phyloP scores from a whole-genome alignment of 2,888 invertebrate species.

The Meiosimyza decipiens region DNA sequence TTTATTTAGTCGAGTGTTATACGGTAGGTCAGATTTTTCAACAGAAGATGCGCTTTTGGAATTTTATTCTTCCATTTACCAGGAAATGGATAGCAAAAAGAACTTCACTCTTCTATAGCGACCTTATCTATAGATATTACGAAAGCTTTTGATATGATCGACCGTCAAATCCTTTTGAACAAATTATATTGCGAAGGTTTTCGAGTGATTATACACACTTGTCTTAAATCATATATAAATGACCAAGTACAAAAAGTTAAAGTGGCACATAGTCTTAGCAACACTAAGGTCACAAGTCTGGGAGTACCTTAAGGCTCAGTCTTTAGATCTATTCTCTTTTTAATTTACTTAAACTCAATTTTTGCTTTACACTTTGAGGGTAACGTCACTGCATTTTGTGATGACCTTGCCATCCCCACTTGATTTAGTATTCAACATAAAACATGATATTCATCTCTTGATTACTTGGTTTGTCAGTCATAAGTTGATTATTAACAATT shows the following conservation, averaged over 20 bases:
- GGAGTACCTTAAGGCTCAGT: constrained; percentile 25
- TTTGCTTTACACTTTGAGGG: not conserved
- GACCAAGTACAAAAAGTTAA: not conserved
- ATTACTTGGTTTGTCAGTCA: no score
- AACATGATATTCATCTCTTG: no score
- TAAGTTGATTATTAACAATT: no score
- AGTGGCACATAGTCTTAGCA: not conserved
- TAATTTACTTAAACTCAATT: constrained; percentile 10
- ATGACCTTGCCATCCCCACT: constrained; percentile 5
- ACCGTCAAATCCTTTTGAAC: not conserved
- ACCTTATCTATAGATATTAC: constrained; percentile 12
- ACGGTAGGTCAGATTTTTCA: no score
- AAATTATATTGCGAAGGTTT: constrained; percentile 11
- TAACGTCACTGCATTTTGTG: constrained; percentile 15
- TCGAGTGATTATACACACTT: constrained; percentile 7
- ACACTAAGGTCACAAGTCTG: not conserved
- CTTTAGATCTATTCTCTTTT: constrained; percentile 11
- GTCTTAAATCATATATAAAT: constrained; percentile 12
- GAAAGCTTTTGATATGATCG: constrained; percentile 19
- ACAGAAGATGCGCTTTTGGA: no score
- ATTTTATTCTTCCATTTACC: no score
- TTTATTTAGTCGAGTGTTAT: no score
- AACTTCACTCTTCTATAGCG: not conserved
- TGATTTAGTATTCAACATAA: no score
- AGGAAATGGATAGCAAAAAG: no score